Evolutionary conservation across 53 echinoderm and acorn worm species (phyloP).

Genomic region (Holothuria scabra): DNA sequence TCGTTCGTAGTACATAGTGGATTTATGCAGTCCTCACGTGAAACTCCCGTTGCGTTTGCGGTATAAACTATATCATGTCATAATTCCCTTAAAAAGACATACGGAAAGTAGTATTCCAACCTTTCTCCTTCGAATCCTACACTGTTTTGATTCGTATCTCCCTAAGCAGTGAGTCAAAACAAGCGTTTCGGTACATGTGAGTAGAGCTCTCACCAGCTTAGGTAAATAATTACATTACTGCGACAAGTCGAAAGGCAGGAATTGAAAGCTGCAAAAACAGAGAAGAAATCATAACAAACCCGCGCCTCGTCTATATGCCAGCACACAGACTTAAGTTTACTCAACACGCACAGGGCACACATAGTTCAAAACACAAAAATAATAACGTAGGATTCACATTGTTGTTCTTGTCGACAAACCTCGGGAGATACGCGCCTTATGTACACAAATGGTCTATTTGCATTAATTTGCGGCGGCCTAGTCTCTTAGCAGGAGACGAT

Average conservation of each 20-base stretch:
- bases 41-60: too few species aligned
- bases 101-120: constrained; percentile 1
- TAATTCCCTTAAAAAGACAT: constrained; percentile 10
- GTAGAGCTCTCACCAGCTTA: constrained; percentile 42
- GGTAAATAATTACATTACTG: constrained; percentile 52
- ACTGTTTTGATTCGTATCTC: constrained; percentile 42
- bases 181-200: constrained; percentile 33
- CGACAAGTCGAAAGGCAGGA: constrained; percentile 43
- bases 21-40: too few species aligned
- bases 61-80: too few species aligned
- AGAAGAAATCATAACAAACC: constrained; percentile 39
- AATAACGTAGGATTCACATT: constrained; percentile 22
- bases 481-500: constrained; percentile 15
- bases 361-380: constrained; percentile 54
- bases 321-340: constrained; percentile 11
- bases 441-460: constrained; percentile 48
- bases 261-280: constrained; percentile 46
- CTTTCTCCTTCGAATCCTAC: constrained; percentile 30
- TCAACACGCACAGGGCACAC: constrained; percentile 38
- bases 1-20: too few species aligned
- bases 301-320: constrained; percentile 24
- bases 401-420: constrained; percentile 42
- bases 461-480: constrained; percentile 42
- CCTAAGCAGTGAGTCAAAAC: constrained; percentile 40
- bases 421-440: constrained; percentile 37